Base-by-base conservation (phyloP, 2,113 vertebrate species). In the Boleophthalmus pectinirostris region DNA sequence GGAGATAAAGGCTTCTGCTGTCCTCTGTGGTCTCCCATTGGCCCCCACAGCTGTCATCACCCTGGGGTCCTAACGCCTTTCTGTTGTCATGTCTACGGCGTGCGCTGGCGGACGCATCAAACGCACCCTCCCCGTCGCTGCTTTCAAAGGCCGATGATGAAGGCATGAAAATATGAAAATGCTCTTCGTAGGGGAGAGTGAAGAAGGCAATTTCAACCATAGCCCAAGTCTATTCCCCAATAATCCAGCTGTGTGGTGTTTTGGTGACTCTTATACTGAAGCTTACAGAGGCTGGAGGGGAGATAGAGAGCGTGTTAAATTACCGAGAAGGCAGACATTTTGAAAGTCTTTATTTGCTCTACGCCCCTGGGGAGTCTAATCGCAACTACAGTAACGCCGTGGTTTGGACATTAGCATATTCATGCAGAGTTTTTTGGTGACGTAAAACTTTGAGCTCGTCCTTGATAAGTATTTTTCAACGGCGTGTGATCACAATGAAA, bases 161-260 rank as follows among this genome's bases (percentile, higher is more conserved):
- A 90, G 82, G 90, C 85, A 86, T 87, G 88, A 80, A 89, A 89
- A 91, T 91, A 90, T 90, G 81, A 92, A 93, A 93, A 92, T 89
- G 85, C 80, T 91, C 88, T 91, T 92, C 90, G 90, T 87, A 89
- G 91, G 90, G 91, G 83, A 89, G 86, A 86, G 83, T 78, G 87
- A 90, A 89, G 88, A 81, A 90, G 84, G 83, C 87, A 87, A 88
- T 91, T 90, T 91, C 86, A 81, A 89, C 89, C 88, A 79, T 79
- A 82, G 74, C 87, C 79, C 23, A 58, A 79, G 84, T 88, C 84
- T 84, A 83, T 88, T 88, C 91, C 83, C 83, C 82, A 84, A 87
- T 80, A 83, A 83, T 70, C 85, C 65, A 77, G 79, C 79, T 78
- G 83, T 92, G 82, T 91, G 85, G 90, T 88, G 90, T 90, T 77